Evolutionary conservation across 1,140 invertebrate species (phyloP).

Genomic region (Drosophila rhopaloa): DNA sequence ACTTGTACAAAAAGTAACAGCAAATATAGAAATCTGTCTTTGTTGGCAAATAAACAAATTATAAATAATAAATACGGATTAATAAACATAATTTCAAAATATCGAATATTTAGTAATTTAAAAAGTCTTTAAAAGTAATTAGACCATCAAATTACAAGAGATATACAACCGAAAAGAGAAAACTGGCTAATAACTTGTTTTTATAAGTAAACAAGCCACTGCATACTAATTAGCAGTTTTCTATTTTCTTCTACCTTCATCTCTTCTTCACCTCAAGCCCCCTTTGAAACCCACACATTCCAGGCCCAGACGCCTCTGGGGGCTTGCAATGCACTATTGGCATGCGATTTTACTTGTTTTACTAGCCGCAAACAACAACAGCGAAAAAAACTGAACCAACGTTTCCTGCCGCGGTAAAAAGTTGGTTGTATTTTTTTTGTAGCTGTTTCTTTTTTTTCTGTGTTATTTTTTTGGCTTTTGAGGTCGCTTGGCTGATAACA

Average conservation of each 20-base stretch:
- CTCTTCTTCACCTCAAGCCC: background rate
- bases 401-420: constrained; percentile 72
- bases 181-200: constrained; percentile 17
- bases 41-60: background rate
- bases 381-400: constrained; percentile 41
- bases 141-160: no score
- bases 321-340: constrained; percentile 71
- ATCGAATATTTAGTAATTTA: background rate
- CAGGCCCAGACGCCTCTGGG: constrained; percentile 34
- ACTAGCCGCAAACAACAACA: constrained; percentile 51
- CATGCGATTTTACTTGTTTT: constrained; percentile 81
- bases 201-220: constrained; percentile 17
- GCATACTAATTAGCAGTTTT: constrained; percentile 24
- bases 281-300: constrained; percentile 18
- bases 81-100: background rate
- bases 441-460: constrained; percentile 25
- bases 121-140: no score
- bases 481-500: constrained; percentile 71
- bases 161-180: constrained; percentile 1
- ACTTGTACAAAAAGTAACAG: constrained; percentile 1
- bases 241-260: constrained; percentile 10
- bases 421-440: constrained; percentile 26
- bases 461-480: constrained; percentile 65
- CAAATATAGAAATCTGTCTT: background rate
- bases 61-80: background rate